Evolutionary conservation across 1,140 invertebrate species (phyloP), one percentile per base, ranked within the genome.

Genomic region (Ephestia elutella): DNA sequence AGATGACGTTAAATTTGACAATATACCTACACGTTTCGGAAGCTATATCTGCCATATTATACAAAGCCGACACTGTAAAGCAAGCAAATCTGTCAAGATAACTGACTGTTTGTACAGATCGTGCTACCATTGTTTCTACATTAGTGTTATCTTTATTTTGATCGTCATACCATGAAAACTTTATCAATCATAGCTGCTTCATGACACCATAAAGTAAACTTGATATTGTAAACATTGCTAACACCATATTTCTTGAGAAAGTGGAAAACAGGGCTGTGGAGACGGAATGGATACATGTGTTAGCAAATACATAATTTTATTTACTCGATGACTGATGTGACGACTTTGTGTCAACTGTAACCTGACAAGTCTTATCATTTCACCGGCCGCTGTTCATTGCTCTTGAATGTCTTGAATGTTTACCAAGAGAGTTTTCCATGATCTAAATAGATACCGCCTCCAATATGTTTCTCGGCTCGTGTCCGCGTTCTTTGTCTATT

Each of bases 31-130:
- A 32, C 30, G 30, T 80, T 75, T 78, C 60, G 66, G 74, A 80
- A 82, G 74, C 68, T 55, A 55, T 80, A 78, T 84, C 78, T 82
- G 68, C 71, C 65, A 68, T 75, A 58, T 57, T 57, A 55, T 53
- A 21, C 18, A 20, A 25, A 25, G 19, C 2, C 19, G 21, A 72
- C 71, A 67, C 54, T 59, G 68, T 66, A 62, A 65, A 71, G 59
- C 67, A 66, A 68, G 75, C 71, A 84, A 86, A 84, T 80, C 70
- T 80, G 78, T 85, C 84, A 81, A 81, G 84, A 87, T 87, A 86
- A 84, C 25, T 53, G 59, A 68, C 50, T 82, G 78, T 86, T 79
- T 84, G 65, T 72, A 68, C 63, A 68, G 54, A 59, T 56, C 58
- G 59, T 57, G 58, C 60, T 59, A 60, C 65, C 66, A 70, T 76